phyloP scores from a whole-genome alignment of 2,797 vertebrate species.

The Syngnathus acus region DNA sequence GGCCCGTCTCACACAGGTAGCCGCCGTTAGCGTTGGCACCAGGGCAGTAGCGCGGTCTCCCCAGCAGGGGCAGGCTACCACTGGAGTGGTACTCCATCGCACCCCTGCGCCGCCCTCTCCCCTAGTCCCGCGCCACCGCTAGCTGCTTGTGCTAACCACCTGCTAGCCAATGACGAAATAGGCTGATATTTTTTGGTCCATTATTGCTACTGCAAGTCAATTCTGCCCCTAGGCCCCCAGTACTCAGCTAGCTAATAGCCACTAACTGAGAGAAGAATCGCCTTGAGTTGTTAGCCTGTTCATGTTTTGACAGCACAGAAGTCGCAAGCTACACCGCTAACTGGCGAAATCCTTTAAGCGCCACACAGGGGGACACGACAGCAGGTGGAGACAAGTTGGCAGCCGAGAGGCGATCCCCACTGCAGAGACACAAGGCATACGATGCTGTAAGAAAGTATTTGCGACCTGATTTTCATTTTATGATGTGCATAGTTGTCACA shows the following conservation, averaged over 20 bases:
- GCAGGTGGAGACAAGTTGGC: background rate
- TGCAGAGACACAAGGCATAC: background rate
- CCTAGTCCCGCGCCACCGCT: conserved; percentile 42
- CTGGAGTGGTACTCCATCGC: conserved; percentile 76
- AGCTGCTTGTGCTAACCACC: conserved; percentile 9
- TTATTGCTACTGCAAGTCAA: conserved; percentile 16
- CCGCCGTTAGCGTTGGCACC: conserved; percentile 79
- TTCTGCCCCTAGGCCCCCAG: background rate
- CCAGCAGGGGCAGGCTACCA: conserved; percentile 76
- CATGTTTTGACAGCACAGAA: background rate
- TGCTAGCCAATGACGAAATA: conserved; percentile 23
- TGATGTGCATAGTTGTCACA: background rate
- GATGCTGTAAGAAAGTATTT: background rate
- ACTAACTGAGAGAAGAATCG: background rate
- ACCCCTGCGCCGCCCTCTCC: conserved; percentile 51
- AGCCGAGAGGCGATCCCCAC: background rate
- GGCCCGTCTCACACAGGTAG: conserved; percentile 90
- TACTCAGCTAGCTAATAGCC: background rate
- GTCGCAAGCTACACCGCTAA: background rate
- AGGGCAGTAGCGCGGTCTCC: conserved; percentile 80
- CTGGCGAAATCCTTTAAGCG: background rate
- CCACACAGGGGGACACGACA: background rate
- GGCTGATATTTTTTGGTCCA: conserved; percentile 32
- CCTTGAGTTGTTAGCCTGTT: background rate
- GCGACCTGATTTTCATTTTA: no score